Percentiles rank a stretch among this genome's conserved stretches.
These are phyloP conservation scores for Poeciliopsis prolifica DNA, from an alignment of 2,113 vertebrate genomes.

Conservation along the genomic window DNA sequence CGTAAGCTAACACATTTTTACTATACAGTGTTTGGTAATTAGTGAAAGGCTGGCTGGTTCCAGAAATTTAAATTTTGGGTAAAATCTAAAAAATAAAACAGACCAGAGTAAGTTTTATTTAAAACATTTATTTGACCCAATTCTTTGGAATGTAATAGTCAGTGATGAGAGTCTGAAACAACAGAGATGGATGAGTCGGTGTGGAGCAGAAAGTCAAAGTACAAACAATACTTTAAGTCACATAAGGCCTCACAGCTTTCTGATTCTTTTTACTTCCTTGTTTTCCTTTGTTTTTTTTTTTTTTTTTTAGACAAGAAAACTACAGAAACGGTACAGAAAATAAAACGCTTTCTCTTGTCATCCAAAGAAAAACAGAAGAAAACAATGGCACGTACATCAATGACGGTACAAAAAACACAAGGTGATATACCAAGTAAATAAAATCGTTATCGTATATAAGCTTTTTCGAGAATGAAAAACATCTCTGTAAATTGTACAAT, in stretches of 20 bases:
- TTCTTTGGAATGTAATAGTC: constrained; percentile 82
- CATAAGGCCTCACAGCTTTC: constrained; percentile 70
- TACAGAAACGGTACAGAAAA: constrained; percentile 73
- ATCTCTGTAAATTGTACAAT: constrained; percentile 70
- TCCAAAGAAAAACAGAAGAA: constrained; percentile 54
- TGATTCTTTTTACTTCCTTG: constrained; percentile 32
- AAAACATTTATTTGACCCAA: constrained; percentile 82
- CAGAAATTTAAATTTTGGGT: not conserved
- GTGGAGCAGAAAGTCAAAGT: constrained; percentile 60
- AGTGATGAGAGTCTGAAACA: constrained; percentile 69
- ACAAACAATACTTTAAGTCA: constrained; percentile 71
- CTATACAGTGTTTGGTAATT: not conserved
- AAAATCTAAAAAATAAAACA: constrained; percentile 8
- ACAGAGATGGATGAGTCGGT: constrained; percentile 67
- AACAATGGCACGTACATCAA: constrained; percentile 68
- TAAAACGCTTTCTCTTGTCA: constrained; percentile 55
- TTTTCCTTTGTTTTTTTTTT: constrained; percentile 37
- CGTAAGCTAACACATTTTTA: not conserved
- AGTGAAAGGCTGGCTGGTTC: not conserved
- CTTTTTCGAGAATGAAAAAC: constrained; percentile 72
- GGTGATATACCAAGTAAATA: constrained; percentile 72
- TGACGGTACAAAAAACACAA: constrained; percentile 73
- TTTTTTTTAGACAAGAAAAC: constrained; percentile 67
- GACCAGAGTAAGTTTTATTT: constrained; percentile 49
- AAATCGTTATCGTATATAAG: constrained; percentile 61